Evolutionary conservation across 2,888 invertebrate species (phyloP), one percentile per base, ranked within the genome.

Genomic region (Calliphora vomitoria): DNA sequence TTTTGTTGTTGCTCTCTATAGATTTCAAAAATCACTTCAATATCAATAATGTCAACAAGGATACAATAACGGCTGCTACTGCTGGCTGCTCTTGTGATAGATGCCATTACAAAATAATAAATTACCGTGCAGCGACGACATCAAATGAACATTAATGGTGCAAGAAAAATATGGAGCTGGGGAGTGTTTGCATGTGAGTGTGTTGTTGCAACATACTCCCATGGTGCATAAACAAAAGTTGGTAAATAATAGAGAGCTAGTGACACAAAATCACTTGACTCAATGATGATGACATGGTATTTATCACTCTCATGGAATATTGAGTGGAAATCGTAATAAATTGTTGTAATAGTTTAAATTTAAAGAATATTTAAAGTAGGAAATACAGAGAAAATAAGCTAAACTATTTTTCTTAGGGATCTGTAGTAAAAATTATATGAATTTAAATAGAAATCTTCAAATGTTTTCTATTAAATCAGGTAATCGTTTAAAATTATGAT

Each of bases 61-160:
- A 79, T 68, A 79, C 44, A 60, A 69, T 69, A 41, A 35, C 18
- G n/a, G 31, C 20, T 72, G 35, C 15, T 47, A 25, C 20, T 71
- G 18, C 25, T 4, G 11, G 25, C 10, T 31, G 58, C 66, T 66
- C 75, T 69, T 75, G 35, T 50, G 35, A 35, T 35, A 35, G 60
- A 62, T 69, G 82, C 38, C 60, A 76, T 68, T 75, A 75, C 60
- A 75, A 68, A 35, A 76, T 82, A 82, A 82, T 76, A 82, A 82
- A 76, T 82, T 60, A 76, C 75, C 41, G 38, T 74, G 1, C 74
- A 74, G 72, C 47, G 10, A 15, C 71, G 55, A 6, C 53, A 55
- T 74, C 13, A 72, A 72, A 55, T 72, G 58, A 74, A 74, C 72
- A 58, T 25, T 58, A 58, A 74, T 58, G 71, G 72, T 41, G 55